These are phyloP conservation scores for Linurgus olivaceus DNA, from an alignment of 2,797 vertebrate species.

Conservation along the genomic window DNA sequence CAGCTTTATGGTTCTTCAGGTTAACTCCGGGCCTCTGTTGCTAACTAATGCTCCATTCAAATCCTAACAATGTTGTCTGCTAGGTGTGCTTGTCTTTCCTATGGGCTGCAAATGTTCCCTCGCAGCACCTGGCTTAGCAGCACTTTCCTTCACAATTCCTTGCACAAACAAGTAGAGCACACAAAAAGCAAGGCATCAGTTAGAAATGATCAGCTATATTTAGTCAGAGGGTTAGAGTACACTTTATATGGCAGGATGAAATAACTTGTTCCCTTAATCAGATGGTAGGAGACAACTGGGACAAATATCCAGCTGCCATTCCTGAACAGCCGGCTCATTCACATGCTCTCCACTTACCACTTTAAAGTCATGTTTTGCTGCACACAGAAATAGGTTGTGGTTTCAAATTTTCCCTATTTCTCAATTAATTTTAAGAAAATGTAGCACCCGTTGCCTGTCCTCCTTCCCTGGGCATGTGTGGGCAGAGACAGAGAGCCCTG, in stretches of 20 bases:
- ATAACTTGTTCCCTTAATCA: neutral
- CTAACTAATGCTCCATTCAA: neutral
- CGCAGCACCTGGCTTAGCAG: neutral
- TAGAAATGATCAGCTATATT: neutral
- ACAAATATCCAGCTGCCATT: neutral
- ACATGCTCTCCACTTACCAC: neutral
- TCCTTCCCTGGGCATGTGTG: rapidly evolving
- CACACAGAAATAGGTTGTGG: neutral
- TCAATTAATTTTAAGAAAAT: neutral
- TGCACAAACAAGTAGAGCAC: neutral
- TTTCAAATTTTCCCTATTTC: neutral
- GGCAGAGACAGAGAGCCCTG: neutral
- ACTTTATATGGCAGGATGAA: neutral
- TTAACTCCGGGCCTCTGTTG: neutral
- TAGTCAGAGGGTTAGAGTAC: neutral
- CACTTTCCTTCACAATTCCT: neutral
- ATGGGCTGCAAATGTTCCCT: rapidly evolving
- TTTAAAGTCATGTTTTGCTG: neutral
- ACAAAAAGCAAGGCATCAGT: neutral
- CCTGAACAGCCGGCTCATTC: neutral
- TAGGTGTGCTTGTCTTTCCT: neutral
- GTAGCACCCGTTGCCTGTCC: neutral
- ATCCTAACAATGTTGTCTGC: neutral
- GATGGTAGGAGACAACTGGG: neutral
- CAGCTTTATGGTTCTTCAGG: neutral